These are phyloP conservation scores for Nothobranchius kuhntae DNA, from an alignment of 2,113 vertebrate species.

Conservation along the genomic window DNA sequence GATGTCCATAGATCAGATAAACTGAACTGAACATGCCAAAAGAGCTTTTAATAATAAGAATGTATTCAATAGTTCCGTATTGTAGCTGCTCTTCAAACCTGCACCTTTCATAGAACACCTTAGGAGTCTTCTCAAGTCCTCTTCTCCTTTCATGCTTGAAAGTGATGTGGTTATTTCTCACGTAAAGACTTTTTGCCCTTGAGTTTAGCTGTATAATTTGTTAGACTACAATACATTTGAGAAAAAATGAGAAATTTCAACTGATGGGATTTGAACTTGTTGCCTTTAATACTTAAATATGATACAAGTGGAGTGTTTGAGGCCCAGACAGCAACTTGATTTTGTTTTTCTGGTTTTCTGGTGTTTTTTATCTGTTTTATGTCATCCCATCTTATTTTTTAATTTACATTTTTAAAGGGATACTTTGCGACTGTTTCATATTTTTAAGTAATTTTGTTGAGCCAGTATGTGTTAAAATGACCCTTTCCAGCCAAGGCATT, in stretches of 20 bases:
- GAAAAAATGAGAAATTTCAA: background rate
- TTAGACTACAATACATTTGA: background rate
- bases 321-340: background rate
- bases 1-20: too few relatives aligned
- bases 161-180: constrained; percentile 1
- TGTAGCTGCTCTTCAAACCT: background rate
- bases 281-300: too few relatives aligned
- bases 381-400: background rate
- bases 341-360: background rate
- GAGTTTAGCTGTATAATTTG: background rate
- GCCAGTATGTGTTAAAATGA: too few relatives aligned
- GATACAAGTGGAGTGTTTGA: too few relatives aligned
- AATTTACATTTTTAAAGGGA: background rate
- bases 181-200: background rate
- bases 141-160: background rate
- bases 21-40: too few relatives aligned
- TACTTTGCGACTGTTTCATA: too few relatives aligned
- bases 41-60: too few relatives aligned
- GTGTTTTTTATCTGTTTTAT: too few relatives aligned
- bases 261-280: background rate
- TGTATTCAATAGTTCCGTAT: background rate
- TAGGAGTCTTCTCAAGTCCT: background rate
- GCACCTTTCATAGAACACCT: background rate
- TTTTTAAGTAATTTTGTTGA: too few relatives aligned
- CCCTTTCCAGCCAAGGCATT: too few relatives aligned